Conservation (phyloP, 1,140 invertebrate genomes). For the Battus philenor region DNA sequence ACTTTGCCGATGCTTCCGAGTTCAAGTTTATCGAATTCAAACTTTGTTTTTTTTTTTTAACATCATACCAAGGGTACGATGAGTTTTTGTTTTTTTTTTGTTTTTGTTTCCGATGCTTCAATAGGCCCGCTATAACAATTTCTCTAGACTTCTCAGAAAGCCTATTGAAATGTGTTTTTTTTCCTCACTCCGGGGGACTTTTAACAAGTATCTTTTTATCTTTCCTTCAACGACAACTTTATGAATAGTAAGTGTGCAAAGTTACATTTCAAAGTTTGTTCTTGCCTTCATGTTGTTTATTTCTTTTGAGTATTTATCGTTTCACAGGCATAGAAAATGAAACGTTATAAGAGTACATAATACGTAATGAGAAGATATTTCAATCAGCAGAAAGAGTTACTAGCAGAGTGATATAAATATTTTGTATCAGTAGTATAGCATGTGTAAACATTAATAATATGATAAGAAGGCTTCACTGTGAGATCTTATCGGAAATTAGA, state of each 20-base stretch:
- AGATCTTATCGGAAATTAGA: too few species aligned
- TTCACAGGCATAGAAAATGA: too few species aligned
- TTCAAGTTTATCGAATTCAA: conserved; percentile 16
- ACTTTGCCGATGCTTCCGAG: conserved; percentile 21
- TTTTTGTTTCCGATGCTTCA: too few species aligned
- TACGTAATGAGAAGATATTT: too few species aligned
- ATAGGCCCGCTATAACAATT: conserved; percentile 14
- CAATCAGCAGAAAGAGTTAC: too few species aligned
- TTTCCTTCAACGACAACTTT: conserved; percentile 11
- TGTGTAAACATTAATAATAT: too few species aligned
- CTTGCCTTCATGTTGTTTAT: too few species aligned
- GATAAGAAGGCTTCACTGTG: too few species aligned
- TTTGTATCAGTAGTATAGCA: too few species aligned
- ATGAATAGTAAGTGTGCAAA: conserved; percentile 15
- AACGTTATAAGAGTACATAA: too few species aligned
- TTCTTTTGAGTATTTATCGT: too few species aligned
- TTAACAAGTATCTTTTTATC: conserved; percentile 16
- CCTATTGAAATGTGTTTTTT: conserved; percentile 16
- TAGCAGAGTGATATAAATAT: too few species aligned
- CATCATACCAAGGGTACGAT: conserved; percentile 4
- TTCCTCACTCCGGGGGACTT: conserved; percentile 7
- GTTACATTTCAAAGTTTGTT: conserved; percentile 3
- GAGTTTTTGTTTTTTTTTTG: conserved; percentile 9
- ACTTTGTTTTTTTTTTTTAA: conserved; percentile 15
- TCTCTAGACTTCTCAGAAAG: conserved; percentile 9